These are phyloP conservation scores for Drosophila paracracens DNA, from an alignment of 2,888 invertebrate genomes.

Conservation along the genomic window DNA sequence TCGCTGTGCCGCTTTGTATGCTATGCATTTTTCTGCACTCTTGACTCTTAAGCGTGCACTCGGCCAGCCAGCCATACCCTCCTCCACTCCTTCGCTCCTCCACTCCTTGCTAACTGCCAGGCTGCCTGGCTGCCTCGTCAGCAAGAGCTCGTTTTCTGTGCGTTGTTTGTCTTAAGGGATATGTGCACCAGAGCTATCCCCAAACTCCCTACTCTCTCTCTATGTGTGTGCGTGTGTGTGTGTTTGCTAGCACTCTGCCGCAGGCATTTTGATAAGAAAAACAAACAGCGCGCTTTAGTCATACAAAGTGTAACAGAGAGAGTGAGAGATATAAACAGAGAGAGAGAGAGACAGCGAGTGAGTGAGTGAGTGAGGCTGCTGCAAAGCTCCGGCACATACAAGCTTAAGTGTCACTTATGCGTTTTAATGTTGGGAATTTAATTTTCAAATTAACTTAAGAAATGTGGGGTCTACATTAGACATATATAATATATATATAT, in stretches of 20 bases:
- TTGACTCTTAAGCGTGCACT: conserved; percentile 79
- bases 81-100: not conserved
- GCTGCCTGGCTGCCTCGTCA: conserved; percentile 50
- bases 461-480: conserved; percentile 48
- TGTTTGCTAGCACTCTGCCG: conserved; percentile 74
- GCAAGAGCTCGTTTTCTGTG: conserved; percentile 66
- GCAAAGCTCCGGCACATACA: conserved; percentile 36
- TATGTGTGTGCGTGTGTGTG: conserved; percentile 21
- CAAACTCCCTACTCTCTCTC: not conserved
- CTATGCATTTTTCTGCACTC: conserved; percentile 79
- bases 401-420: conserved; percentile 79
- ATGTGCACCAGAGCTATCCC: conserved; percentile 52
- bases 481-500: not conserved
- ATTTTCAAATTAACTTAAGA: conserved; percentile 77
- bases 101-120: conserved; percentile 5
- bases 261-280: conserved; percentile 79
- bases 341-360: not conserved
- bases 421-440: conserved; percentile 78
- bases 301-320: conserved; percentile 33
- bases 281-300: conserved; percentile 67
- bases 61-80: conserved; percentile 57
- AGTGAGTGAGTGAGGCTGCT: not conserved
- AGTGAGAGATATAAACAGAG: not conserved
- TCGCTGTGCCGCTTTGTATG: conserved; percentile 63
- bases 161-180: conserved; percentile 79